Evolutionary conservation across 2,113 vertebrate species (phyloP), one percentile per base, ranked within the genome.

Genomic region (Mustela lutreola): DNA sequence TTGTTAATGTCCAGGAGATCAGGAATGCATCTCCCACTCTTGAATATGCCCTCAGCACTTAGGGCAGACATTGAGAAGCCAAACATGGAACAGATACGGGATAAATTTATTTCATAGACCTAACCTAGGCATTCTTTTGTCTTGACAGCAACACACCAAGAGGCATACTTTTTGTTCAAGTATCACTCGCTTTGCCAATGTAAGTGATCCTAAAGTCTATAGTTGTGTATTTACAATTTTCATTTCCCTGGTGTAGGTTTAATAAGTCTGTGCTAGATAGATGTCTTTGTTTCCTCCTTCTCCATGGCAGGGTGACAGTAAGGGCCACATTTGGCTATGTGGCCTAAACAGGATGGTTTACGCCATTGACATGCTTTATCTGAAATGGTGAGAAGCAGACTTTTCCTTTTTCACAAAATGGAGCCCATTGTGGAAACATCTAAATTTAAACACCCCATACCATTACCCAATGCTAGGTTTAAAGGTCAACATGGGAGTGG

Each of bases 401-500:
- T 50, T 84, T 95, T 75, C 60, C 26, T 53, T 82, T 70, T 79
- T 94, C 71, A 81, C 10, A 58, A 94, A 97, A 79, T 28, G 80
- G 26, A 92, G 11, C 10, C 67, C 48, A 75, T 82, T 60, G 65
- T 91, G 63, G 81, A 94, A 93, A 50, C 53, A 85, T 42, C 45
- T 91, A 76, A 89, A 82, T 96, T 63, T 94, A 94, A 94, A 94
- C 28, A 76, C 2, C 19, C 48, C 26, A 14, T 19, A 39, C 39
- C 14, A 75, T 84, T 63, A 67, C n/a, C 11, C 83, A 97, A 82
- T 14, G 22, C 19, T 45, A 11, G 45, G 45, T 65, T 73, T 92
- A 60, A 95, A 95, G 84, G 63, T 90, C 50, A 42, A 93, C 16
- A 28, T 11, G 2, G 15, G 1, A 39, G 2, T 89, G 45, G 63